phyloP scores from a whole-genome alignment of 2,888 invertebrate genomes.

The Axea sp. region DNA sequence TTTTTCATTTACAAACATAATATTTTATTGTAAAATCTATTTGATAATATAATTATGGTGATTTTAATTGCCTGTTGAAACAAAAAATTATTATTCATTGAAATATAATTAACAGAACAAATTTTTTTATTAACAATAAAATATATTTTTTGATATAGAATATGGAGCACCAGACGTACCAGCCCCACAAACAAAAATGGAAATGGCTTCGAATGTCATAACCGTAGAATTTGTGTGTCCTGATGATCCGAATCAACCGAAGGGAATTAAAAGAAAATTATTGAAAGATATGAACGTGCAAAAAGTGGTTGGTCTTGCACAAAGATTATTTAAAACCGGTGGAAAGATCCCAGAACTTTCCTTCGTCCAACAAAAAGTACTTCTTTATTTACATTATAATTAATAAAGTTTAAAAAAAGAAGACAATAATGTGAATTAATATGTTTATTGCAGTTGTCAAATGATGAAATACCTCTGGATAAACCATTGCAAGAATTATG shows the following conservation, averaged over 20 bases:
- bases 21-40: too few species aligned
- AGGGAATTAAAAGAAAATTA: conserved; percentile 84
- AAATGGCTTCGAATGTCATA: conserved; percentile 81
- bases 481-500: conserved; percentile 90
- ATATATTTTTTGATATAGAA: conserved; percentile 63
- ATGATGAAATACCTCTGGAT: conserved; percentile 87
- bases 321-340: conserved; percentile 85
- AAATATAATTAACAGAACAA: too few species aligned
- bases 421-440: too few species aligned
- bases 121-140: too few species aligned
- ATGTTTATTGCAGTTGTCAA: too few species aligned
- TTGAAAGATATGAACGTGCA: conserved; percentile 89
- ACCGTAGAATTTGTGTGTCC: conserved; percentile 83
- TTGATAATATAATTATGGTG: too few species aligned
- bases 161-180: conserved; percentile 91
- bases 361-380: conserved; percentile 78
- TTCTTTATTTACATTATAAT: too few species aligned
- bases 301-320: conserved; percentile 89
- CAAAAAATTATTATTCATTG: too few species aligned
- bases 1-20: too few species aligned
- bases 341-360: conserved; percentile 79
- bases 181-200: conserved; percentile 85
- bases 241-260: conserved; percentile 79
- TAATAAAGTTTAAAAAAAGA: too few species aligned
- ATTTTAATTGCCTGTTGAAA: too few species aligned